Evolutionary conservation across 2,113 vertebrate genomes (phyloP).

Genomic region (Pyxicephalus adspersus): DNA sequence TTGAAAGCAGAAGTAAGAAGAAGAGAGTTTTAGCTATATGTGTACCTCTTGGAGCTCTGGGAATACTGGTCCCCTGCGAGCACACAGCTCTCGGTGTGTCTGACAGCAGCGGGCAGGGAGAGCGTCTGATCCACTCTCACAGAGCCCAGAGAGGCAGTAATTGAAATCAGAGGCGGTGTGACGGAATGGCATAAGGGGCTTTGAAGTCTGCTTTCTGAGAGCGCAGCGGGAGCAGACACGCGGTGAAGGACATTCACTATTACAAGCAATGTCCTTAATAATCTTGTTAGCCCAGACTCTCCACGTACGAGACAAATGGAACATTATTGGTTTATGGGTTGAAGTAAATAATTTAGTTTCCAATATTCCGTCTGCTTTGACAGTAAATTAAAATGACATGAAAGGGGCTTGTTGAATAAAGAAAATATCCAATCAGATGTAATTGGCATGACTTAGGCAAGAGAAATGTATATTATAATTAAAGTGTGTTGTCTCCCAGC

Average conservation of each 20-base stretch:
- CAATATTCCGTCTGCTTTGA: slow-evolving; percentile 95
- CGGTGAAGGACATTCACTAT: slow-evolving; percentile 94
- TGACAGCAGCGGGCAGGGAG: slow-evolving; percentile 49
- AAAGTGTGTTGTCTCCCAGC: slow-evolving; percentile 93
- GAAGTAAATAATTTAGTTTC: slow-evolving; percentile 98
- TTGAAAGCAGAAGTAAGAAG: not conserved
- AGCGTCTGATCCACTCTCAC: slow-evolving; percentile 55
- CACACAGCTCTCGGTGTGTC: slow-evolving; percentile 45
- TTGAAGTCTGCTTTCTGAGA: slow-evolving; percentile 88
- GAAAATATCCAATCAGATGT: slow-evolving; percentile 99
- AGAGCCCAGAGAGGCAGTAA: slow-evolving; percentile 67
- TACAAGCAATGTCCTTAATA: slow-evolving; percentile 99
- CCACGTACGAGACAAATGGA: slow-evolving; percentile 94
- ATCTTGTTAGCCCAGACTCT: slow-evolving; percentile 94
- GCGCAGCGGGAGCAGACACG: slow-evolving; percentile 87
- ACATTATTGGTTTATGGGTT: slow-evolving; percentile 96
- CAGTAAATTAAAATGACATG: slow-evolving; percentile 99
- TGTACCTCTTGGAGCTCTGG: slow-evolving; percentile 1
- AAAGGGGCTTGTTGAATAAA: slow-evolving; percentile 98
- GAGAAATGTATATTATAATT: slow-evolving; percentile 98
- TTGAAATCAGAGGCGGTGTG: slow-evolving; percentile 82
- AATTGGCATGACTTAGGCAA: slow-evolving; percentile 97
- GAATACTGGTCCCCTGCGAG: slow-evolving; percentile 41
- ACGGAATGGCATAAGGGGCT: slow-evolving; percentile 82
- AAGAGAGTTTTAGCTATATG: not conserved